Conservation (phyloP, 23 tunicate genomes). For the Ciona savignyi region DNA sequence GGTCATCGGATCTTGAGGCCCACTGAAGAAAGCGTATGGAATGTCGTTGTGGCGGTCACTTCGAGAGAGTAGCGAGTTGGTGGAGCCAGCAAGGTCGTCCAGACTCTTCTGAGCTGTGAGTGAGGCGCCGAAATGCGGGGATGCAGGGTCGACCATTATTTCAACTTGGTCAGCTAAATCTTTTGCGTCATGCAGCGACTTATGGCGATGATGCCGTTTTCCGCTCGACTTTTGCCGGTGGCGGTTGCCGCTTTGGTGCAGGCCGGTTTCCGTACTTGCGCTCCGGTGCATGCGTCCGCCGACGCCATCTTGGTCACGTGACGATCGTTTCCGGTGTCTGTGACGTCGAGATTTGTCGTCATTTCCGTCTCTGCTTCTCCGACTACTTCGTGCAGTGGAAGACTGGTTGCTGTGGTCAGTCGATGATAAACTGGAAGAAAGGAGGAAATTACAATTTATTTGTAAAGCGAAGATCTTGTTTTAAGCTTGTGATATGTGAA, state of each 20-base stretch:
- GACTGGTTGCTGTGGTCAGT: not conserved
- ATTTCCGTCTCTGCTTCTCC: not conserved
- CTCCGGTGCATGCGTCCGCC: constrained; percentile 7
- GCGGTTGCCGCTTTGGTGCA: not conserved
- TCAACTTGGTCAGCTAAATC: not conserved
- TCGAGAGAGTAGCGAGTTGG: not conserved
- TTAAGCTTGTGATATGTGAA: too few relatives aligned
- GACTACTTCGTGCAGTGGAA: not conserved
- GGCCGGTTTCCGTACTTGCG: constrained; percentile 9
- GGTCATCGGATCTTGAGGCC: not conserved
- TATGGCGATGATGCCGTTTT: constrained; percentile 35
- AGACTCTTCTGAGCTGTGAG: constrained; percentile 22
- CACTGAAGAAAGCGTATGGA: not conserved
- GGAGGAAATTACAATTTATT: too few relatives aligned
- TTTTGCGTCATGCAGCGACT: constrained; percentile 30
- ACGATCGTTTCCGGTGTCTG: constrained; percentile 6
- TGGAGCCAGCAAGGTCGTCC: constrained; percentile 18
- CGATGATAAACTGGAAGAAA: not conserved
- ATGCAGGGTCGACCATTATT: not conserved
- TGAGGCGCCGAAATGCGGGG: constrained; percentile 19
- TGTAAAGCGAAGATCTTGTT: too few relatives aligned
- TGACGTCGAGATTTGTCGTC: constrained; percentile 7
- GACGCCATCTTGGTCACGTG: not conserved
- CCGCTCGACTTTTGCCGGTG: not conserved
- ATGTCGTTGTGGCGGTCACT: constrained; percentile 3